A percentile compares a stretch with the other conserved stretches of the same genome.
Conservation (phyloP, 2,113 vertebrate species). For the Ophiodon elongatus region DNA sequence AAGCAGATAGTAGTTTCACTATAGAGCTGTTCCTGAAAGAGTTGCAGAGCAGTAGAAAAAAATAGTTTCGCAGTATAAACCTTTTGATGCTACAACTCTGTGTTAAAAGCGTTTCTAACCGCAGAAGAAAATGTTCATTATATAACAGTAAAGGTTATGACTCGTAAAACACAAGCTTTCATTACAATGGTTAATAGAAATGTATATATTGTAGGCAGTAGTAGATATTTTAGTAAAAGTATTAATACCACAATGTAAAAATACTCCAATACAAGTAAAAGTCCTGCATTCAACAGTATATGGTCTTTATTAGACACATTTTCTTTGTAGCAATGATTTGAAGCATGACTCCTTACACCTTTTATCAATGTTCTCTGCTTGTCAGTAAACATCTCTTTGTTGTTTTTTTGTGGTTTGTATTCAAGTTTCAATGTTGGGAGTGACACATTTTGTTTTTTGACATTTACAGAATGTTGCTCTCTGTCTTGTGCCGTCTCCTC, state of each 20-base stretch:
- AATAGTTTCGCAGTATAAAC: neutral
- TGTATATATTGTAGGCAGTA: neutral
- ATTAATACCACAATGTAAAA: neutral
- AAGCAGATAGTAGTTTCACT: neutral
- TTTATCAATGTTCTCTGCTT: neutral
- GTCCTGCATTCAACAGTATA: neutral
- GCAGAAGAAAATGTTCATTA: neutral
- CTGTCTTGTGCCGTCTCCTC: constrained; percentile 40
- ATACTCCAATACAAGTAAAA: neutral
- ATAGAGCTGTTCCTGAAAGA: neutral
- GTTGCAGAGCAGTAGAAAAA: neutral
- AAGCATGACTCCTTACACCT: neutral
- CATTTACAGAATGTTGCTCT: constrained; percentile 28
- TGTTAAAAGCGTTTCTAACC: neutral
- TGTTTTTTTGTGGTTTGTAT: constrained; percentile 8
- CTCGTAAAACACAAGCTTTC: neutral
- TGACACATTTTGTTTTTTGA: constrained; percentile 22
- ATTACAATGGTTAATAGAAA: neutral
- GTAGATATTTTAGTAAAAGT: neutral
- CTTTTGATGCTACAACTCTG: neutral
- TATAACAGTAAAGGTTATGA: neutral
- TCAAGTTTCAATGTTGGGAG: neutral
- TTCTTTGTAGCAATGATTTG: neutral
- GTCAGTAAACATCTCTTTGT: neutral
- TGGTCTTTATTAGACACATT: neutral